These are phyloP conservation scores for Aldabrachelys gigantea DNA, from an alignment of 2,113 vertebrate species.

Conservation along the genomic window DNA sequence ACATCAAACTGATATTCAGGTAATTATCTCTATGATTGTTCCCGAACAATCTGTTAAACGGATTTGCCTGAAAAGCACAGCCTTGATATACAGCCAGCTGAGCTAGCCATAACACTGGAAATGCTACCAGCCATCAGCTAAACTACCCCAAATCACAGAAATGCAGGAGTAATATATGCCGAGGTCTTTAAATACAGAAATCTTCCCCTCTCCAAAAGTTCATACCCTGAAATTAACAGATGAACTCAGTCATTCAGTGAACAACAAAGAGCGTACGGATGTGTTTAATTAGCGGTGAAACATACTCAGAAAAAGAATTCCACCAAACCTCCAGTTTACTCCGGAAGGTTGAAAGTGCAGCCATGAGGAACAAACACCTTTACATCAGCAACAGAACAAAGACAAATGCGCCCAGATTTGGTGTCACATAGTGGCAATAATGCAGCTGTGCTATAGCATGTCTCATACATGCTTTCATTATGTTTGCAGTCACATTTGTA, in stretches of 20 bases:
- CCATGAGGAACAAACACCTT: not conserved
- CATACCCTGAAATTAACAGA: not conserved
- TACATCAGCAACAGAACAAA: not conserved
- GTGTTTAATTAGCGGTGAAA: not conserved
- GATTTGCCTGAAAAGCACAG: not conserved
- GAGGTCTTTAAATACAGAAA: not conserved
- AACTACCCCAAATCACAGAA: not conserved
- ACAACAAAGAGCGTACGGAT: not conserved
- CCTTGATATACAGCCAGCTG: not conserved
- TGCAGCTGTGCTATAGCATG: too few relatives aligned
- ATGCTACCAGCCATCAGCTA: not conserved
- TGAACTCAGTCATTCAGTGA: not conserved
- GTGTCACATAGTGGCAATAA: not conserved
- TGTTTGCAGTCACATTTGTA: not conserved
- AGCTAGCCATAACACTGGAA: not conserved
- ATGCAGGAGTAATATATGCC: not conserved
- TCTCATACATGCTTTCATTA: too few relatives aligned
- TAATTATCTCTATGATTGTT: not conserved
- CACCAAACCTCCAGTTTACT: not conserved
- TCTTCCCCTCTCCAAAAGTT: not conserved
- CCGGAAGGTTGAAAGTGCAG: not conserved
- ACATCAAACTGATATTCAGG: not conserved
- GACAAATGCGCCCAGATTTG: not conserved
- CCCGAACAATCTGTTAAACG: not conserved
- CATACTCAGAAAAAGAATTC: not conserved